Evolutionary conservation across 2,888 invertebrate genomes (phyloP).

Genomic region (Aspidapion aeneum): DNA sequence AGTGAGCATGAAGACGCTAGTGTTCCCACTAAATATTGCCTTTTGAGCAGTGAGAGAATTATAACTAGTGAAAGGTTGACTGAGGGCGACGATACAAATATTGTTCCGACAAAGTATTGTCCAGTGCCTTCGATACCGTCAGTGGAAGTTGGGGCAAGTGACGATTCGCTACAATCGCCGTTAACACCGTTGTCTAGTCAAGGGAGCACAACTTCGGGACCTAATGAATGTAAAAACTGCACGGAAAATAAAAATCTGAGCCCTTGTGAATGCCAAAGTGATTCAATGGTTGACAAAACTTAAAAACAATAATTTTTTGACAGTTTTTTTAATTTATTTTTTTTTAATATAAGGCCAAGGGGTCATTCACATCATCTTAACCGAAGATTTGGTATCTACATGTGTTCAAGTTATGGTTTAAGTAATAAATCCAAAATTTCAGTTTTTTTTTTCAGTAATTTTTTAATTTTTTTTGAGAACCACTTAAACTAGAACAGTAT

Average conservation of each 20-base stretch:
- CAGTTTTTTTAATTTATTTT: background rate
- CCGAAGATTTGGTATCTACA: too few relatives aligned
- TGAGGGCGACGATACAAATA: slow-evolving; percentile 4
- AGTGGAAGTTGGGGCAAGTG: background rate
- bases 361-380: too few relatives aligned
- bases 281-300: slow-evolving; percentile 12
- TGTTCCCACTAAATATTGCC: background rate
- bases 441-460: too few relatives aligned
- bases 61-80: slow-evolving; percentile 8
- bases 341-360: background rate
- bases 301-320: background rate
- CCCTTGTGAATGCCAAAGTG: background rate
- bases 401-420: too few relatives aligned
- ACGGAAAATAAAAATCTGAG: background rate
- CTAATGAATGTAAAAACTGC: background rate
- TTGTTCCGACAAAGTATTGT: background rate
- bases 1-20: slow-evolving; percentile 3
- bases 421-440: too few relatives aligned
- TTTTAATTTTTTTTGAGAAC: too few relatives aligned
- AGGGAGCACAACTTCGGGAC: background rate
- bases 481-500: too few relatives aligned
- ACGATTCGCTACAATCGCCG: background rate
- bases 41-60: slow-evolving; percentile 14
- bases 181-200: background rate
- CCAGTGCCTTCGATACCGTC: too few relatives aligned